phyloP scores from a whole-genome alignment of 2,113 vertebrate genomes.

The Climacteris rufus region DNA sequence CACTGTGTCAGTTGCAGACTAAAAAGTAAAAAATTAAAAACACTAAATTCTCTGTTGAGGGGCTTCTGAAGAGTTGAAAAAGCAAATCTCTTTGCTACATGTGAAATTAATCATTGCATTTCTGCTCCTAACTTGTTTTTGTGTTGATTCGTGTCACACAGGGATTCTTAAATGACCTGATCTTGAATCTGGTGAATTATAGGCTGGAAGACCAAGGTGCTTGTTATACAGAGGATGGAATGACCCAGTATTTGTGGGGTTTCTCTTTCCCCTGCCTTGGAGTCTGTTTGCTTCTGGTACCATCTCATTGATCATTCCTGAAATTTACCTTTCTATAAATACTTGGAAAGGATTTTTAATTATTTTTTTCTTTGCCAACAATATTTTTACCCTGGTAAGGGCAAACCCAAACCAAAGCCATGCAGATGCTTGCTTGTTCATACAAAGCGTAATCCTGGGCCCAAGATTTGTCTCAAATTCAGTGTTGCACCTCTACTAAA shows the following conservation, averaged over 20 bases:
- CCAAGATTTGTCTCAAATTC: neutral
- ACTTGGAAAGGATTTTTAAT: neutral
- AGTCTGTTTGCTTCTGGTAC: neutral
- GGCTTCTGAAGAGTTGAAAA: neutral
- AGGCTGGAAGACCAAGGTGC: neutral
- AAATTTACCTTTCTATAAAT: constrained; percentile 34
- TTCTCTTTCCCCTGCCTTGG: neutral
- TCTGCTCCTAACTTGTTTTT: constrained; percentile 17
- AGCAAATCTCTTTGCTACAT: neutral
- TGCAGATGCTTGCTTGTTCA: neutral
- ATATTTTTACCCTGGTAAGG: neutral
- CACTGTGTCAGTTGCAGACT: neutral
- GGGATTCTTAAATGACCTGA: constrained; percentile 46
- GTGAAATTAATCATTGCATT: constrained; percentile 41
- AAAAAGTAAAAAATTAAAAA: neutral
- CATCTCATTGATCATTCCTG: neutral
- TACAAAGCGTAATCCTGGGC: neutral
- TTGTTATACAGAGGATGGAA: constrained; percentile 7
- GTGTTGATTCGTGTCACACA: neutral
- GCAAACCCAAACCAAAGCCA: neutral
- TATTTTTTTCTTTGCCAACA: neutral
- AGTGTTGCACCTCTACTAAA: neutral
- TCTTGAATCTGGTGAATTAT: constrained; percentile 1
- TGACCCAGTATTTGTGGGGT: neutral
- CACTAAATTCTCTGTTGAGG: neutral